Conservation (phyloP, 2,113 vertebrate species). For the Rhabdornis inornatus region DNA sequence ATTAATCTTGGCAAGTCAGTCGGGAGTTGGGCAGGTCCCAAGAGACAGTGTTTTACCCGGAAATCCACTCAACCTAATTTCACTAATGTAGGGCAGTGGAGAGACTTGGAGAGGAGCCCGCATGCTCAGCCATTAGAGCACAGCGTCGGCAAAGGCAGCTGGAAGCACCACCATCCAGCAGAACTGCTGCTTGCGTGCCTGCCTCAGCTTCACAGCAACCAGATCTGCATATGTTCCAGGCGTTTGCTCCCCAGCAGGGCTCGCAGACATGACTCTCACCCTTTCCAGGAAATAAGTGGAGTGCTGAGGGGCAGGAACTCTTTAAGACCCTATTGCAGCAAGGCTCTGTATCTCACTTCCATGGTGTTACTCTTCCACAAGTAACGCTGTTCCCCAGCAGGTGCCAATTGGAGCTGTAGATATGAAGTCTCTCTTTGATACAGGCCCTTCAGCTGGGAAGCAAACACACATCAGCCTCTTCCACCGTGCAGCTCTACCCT, state of each 20-base stretch:
- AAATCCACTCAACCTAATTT: constrained; percentile 84
- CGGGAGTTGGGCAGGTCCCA: constrained; percentile 74
- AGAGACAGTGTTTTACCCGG: constrained; percentile 77
- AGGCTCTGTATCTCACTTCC: not conserved
- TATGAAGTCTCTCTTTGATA: not conserved
- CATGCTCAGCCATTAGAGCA: constrained; percentile 68
- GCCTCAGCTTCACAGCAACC: constrained; percentile 21
- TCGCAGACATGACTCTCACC: not conserved
- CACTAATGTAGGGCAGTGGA: constrained; percentile 75
- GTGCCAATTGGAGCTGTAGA: not conserved
- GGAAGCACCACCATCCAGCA: constrained; percentile 61
- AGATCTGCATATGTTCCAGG: constrained; percentile 47
- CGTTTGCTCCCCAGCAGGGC: constrained; percentile 39
- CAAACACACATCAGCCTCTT: not conserved
- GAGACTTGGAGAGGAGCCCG: constrained; percentile 73
- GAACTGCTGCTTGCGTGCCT: constrained; percentile 23
- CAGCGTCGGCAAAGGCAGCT: constrained; percentile 57
- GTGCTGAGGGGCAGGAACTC: not conserved
- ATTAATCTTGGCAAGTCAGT: constrained; percentile 79
- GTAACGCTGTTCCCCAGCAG: not conserved
- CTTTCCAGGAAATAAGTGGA: constrained; percentile 60
- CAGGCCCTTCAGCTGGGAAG: not conserved
- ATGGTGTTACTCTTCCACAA: not conserved
- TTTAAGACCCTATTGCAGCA: not conserved
- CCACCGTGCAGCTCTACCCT: not conserved